Conservation (phyloP, 2,888 invertebrate species). For the Macrophya annulata region DNA sequence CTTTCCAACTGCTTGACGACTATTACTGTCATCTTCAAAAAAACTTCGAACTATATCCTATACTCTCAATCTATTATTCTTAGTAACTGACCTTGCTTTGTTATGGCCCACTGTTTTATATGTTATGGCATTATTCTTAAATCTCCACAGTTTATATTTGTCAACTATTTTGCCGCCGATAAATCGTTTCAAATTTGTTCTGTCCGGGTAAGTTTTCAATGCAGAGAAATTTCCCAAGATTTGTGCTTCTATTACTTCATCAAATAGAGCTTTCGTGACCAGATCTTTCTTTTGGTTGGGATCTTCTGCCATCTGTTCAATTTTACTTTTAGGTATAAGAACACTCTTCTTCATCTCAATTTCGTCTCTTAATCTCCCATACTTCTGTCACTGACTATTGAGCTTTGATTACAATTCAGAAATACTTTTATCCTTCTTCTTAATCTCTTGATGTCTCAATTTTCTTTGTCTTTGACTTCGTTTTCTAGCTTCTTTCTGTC, state of each 20-base stretch:
- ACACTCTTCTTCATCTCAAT: neutral
- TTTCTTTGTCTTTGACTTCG: slow-evolving; percentile 1
- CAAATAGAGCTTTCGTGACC: slow-evolving; percentile 25
- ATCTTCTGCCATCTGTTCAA: slow-evolving; percentile 19
- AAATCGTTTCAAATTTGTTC: neutral
- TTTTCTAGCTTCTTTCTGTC: slow-evolving; percentile 10
- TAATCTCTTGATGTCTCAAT: neutral
- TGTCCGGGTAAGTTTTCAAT: slow-evolving; percentile 4
- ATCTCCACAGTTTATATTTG: slow-evolving; percentile 10
- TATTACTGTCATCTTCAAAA: slow-evolving; percentile 68
- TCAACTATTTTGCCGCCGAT: slow-evolving; percentile 10
- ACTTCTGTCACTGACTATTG: neutral
- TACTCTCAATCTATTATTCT: neutral
- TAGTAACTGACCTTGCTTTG: neutral
- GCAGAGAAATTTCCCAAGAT: slow-evolving; percentile 4
- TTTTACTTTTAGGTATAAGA: slow-evolving; percentile 28
- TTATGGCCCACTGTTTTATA: slow-evolving; percentile 19
- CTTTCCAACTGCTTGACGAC: slow-evolving; percentile 67
- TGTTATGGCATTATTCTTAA: neutral
- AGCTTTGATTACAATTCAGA: neutral
- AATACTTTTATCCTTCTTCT: neutral
- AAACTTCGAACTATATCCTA: slow-evolving; percentile 52
- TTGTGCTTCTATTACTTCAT: slow-evolving; percentile 2
- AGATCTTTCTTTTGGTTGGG: slow-evolving; percentile 10
- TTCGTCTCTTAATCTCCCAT: neutral